Evolutionary conservation across 2,113 vertebrate species (phyloP).

Genomic region (Hypocryptadius cinnamomeus): DNA sequence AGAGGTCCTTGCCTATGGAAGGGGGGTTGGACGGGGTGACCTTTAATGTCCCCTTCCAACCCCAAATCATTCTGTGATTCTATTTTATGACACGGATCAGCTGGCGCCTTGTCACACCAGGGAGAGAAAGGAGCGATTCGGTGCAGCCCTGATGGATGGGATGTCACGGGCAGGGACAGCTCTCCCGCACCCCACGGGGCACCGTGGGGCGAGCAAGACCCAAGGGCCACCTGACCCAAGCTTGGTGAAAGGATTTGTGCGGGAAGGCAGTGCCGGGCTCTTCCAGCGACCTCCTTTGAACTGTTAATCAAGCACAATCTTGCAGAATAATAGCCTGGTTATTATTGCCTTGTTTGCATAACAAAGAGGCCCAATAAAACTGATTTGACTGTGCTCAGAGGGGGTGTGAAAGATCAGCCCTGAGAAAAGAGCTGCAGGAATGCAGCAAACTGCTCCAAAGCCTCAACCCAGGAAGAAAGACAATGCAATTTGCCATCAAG

Average conservation of each 20-base stretch:
- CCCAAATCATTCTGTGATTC: background rate
- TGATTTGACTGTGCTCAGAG: constrained; percentile 52
- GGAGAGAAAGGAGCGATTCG: background rate
- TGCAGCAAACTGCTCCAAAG: constrained; percentile 57
- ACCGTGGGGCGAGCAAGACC: background rate
- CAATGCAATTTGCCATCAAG: constrained; percentile 84
- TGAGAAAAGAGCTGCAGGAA: constrained; percentile 68
- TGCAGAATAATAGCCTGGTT: constrained; percentile 72
- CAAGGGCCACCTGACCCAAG: background rate
- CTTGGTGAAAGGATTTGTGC: constrained; percentile 28
- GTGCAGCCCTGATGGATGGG: background rate
- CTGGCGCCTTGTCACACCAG: background rate
- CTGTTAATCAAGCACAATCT: constrained; percentile 75
- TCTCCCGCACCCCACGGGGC: background rate
- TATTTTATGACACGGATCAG: background rate
- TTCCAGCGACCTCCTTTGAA: constrained; percentile 68
- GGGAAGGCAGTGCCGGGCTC: background rate
- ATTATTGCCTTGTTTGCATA: constrained; percentile 75
- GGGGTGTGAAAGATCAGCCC: constrained; percentile 66
- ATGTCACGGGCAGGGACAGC: background rate
- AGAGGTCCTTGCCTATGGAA: background rate
- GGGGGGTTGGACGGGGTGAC: background rate
- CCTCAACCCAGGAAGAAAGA: constrained; percentile 76
- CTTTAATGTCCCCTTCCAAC: background rate
- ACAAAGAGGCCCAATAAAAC: constrained; percentile 76